Evolutionary conservation across 2,888 invertebrate genomes (phyloP).

Genomic region (Agonum fuliginosum): DNA sequence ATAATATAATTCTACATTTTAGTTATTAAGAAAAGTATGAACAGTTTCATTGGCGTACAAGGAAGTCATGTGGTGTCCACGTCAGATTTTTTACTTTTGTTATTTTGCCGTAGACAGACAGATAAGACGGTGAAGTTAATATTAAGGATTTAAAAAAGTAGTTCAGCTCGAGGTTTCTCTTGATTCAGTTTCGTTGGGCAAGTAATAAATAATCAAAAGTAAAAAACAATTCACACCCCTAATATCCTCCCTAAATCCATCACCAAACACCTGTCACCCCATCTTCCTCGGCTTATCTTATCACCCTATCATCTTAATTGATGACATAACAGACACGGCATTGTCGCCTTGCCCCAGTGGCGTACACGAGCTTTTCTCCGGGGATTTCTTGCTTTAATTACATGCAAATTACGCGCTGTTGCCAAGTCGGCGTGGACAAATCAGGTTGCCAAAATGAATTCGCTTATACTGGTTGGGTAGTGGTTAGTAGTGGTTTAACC

Average conservation of each 20-base stretch:
- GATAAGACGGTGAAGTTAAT: too few relatives aligned
- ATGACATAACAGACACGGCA: slow-evolving; percentile 2
- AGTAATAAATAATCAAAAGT: background rate
- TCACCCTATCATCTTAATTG: slow-evolving; percentile 22
- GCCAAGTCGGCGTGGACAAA: background rate
- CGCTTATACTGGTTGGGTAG: background rate
- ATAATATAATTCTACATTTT: too few relatives aligned
- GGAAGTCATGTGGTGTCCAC: too few relatives aligned
- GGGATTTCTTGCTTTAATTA: slow-evolving; percentile 22
- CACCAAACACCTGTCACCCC: background rate
- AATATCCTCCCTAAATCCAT: background rate
- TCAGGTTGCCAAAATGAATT: background rate
- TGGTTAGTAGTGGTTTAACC: background rate
- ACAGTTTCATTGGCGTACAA: too few relatives aligned
- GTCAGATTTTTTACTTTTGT: too few relatives aligned
- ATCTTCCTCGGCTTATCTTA: background rate
- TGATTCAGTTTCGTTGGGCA: background rate
- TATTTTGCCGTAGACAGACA: too few relatives aligned
- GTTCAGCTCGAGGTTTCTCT: background rate
- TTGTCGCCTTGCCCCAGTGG: background rate
- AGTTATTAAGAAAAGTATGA: too few relatives aligned
- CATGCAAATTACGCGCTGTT: slow-evolving; percentile 26
- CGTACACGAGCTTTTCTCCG: background rate
- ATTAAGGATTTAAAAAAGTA: too few relatives aligned
- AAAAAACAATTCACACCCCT: background rate